These are phyloP conservation scores for Epicampocera succincta DNA, from an alignment of 2,888 invertebrate genomes.

Conservation along the genomic window DNA sequence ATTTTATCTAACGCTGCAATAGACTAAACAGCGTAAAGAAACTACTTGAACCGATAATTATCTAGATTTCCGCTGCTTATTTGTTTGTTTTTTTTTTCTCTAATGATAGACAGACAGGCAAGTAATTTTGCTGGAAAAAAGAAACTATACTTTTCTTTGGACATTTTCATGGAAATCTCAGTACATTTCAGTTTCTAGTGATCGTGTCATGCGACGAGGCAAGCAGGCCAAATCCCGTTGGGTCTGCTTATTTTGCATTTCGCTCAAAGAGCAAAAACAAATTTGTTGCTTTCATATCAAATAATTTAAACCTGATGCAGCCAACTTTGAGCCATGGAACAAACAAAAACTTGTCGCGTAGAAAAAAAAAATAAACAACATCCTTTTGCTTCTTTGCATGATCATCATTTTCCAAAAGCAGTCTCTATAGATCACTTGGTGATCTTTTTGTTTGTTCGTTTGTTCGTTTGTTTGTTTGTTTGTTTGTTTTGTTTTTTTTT, in stretches of 20 bases:
- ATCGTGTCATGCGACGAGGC: constrained; percentile 44
- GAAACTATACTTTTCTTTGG: constrained; percentile 24
- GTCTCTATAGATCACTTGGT: neutral
- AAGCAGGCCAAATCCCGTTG: constrained; percentile 59
- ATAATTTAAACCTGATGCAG: constrained; percentile 55
- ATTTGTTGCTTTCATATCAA: constrained; percentile 34
- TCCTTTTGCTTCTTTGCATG: constrained; percentile 47
- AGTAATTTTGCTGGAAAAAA: neutral
- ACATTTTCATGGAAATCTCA: constrained; percentile 18
- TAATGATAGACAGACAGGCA: constrained; percentile 34
- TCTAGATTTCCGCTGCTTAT: constrained; percentile 61
- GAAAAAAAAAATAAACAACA: constrained; percentile 28
- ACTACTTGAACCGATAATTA: constrained; percentile 56
- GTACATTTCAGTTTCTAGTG: constrained; percentile 35
- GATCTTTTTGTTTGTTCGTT: too few species aligned
- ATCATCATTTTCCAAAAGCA: neutral
- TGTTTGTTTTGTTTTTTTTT: constrained; percentile 2
- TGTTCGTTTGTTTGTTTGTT: too few species aligned
- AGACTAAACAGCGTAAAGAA: constrained; percentile 15
- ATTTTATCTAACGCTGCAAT: constrained; percentile 29
- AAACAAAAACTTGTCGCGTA: constrained; percentile 20
- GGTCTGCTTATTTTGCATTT: constrained; percentile 50
- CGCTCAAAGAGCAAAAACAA: neutral
- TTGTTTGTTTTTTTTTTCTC: constrained; percentile 54
- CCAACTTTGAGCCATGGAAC: constrained; percentile 21